A percentile compares a stretch with the other conserved stretches of the same genome.
Conservation (phyloP, 2,888 invertebrate species). For the Ornithoptera alexandrae region DNA sequence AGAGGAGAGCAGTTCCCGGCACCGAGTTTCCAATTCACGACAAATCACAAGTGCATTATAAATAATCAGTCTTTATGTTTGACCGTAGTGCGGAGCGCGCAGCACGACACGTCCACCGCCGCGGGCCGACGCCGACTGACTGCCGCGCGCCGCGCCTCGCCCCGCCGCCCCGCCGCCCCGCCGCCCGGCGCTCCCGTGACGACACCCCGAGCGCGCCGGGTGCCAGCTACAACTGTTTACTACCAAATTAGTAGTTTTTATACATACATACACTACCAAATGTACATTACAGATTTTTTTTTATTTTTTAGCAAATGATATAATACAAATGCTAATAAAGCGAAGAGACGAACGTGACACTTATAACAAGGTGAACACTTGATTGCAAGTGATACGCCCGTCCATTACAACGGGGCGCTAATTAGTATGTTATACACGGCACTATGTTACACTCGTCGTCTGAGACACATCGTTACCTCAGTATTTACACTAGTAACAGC, state of each 20-base stretch:
- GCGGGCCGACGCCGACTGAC: conserved; percentile 43
- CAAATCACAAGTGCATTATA: conserved; percentile 56
- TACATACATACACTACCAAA: too few relatives aligned
- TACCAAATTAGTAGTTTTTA: conserved; percentile 52
- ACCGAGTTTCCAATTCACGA: not conserved
- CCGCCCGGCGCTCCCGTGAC: conserved; percentile 4
- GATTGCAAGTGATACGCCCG: too few relatives aligned
- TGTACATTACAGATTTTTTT: too few relatives aligned
- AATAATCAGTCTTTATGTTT: conserved; percentile 42
- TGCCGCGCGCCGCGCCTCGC: conserved; percentile 31
- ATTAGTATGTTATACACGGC: too few relatives aligned
- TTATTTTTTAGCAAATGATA: too few relatives aligned
- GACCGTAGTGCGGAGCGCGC: conserved; percentile 17
- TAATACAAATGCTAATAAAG: too few relatives aligned
- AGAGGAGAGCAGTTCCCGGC: conserved; percentile 34
- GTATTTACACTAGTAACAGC: too few relatives aligned
- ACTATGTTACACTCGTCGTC: too few relatives aligned
- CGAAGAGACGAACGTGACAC: too few relatives aligned
- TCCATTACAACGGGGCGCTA: too few relatives aligned
- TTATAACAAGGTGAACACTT: too few relatives aligned
- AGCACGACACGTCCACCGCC: conserved; percentile 30
- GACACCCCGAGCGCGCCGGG: conserved; percentile 33
- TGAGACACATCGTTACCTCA: too few relatives aligned
- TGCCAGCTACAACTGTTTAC: conserved; percentile 37
- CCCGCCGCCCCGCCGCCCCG: not conserved